Percentiles rank a stretch among this genome's conserved stretches.
phyloP scores from a whole-genome alignment of 2,888 invertebrate genomes.

The Shargacucullia verbasci region DNA sequence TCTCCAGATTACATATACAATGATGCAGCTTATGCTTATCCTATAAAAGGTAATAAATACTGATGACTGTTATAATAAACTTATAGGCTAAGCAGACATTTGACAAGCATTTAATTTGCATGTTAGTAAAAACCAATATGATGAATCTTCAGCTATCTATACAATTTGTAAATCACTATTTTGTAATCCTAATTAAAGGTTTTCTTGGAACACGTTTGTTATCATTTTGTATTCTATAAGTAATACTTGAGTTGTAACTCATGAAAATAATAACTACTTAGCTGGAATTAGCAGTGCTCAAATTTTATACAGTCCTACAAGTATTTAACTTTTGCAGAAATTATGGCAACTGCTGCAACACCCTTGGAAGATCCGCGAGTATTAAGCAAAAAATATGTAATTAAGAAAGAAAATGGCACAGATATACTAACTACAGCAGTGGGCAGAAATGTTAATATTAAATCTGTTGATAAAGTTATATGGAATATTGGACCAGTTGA shows the following conservation, averaged over 20 bases:
- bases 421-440: conserved; percentile 60
- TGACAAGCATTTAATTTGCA: background rate
- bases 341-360: conserved; percentile 64
- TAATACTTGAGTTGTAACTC: background rate
- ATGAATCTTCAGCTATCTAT: no score
- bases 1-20: conserved; percentile 74
- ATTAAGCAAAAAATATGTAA: conserved; percentile 70
- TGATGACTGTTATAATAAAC: background rate
- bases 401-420: conserved; percentile 63
- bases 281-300: background rate
- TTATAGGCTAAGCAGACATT: background rate
- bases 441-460: conserved; percentile 67
- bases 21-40: conserved; percentile 53
- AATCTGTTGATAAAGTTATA: conserved; percentile 60
- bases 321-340: conserved; percentile 70
- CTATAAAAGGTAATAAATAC: conserved; percentile 68
- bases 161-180: background rate
- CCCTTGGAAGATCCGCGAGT: conserved; percentile 77
- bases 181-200: conserved; percentile 8
- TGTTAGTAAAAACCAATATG: conserved; percentile 1
- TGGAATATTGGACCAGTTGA: conserved; percentile 65
- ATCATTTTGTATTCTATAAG: background rate
- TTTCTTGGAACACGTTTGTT: conserved; percentile 2
- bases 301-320: conserved; percentile 15
- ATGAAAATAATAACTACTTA: no score